Evolutionary conservation across 2,888 invertebrate species (phyloP).

Genomic region (Apotomis turbidana): DNA sequence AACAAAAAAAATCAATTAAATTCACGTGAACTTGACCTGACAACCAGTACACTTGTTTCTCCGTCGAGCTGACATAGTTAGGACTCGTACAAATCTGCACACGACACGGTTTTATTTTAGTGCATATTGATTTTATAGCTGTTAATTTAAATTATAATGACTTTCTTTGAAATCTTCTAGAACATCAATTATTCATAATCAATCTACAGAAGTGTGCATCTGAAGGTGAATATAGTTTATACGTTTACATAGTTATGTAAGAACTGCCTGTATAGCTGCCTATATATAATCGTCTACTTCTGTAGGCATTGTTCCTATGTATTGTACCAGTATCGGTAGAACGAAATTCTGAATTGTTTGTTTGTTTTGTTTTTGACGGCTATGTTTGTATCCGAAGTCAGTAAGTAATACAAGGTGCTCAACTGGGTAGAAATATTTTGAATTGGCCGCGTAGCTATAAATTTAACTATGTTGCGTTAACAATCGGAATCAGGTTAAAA

Average conservation of each 20-base stretch:
- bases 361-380: not conserved
- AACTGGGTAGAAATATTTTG: not conserved
- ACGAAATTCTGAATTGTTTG: constrained; percentile 11
- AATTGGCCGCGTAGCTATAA: not conserved
- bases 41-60: not conserved
- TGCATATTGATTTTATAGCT: not conserved
- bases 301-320: constrained; percentile 1
- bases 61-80: not conserved
- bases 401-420: too few species aligned
- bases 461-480: not conserved
- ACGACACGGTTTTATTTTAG: not conserved
- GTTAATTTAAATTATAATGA: not conserved
- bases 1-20: not conserved
- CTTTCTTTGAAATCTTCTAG: not conserved
- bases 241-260: constrained; percentile 24
- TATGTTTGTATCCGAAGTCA: not conserved
- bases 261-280: constrained; percentile 8
- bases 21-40: not conserved
- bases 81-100: not conserved
- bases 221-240: constrained; percentile 7
- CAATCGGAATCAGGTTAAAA: not conserved
- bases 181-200: constrained; percentile 10
- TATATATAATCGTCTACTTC: constrained; percentile 34
- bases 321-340: constrained; percentile 12
- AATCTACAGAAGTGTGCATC: not conserved